These are phyloP conservation scores for Notiomystis cincta DNA, from an alignment of 2,113 vertebrate species.

Conservation along the genomic window DNA sequence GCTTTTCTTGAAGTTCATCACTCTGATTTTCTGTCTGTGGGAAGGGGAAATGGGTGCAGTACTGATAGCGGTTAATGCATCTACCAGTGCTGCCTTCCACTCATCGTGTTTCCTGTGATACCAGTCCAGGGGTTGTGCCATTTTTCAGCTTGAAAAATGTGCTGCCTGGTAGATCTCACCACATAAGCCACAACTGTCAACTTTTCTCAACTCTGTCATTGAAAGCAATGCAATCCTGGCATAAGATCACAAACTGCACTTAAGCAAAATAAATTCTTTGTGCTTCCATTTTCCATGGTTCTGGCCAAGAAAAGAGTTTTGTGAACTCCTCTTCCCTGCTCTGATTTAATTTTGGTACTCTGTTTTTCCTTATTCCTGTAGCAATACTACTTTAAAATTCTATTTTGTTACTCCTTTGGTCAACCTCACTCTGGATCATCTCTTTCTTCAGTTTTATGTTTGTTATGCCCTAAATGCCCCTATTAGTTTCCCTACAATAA, in stretches of 20 bases:
- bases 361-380: background rate
- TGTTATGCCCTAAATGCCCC: background rate
- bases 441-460: slow-evolving; percentile 2
- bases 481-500: background rate
- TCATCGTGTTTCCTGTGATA: background rate
- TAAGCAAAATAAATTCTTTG: slow-evolving; percentile 41
- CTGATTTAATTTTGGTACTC: background rate
- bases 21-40: background rate
- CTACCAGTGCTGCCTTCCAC: background rate
- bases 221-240: slow-evolving; percentile 26
- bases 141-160: slow-evolving; percentile 9
- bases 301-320: slow-evolving; percentile 33
- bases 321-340: background rate
- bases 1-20: background rate
- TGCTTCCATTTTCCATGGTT: slow-evolving; percentile 39
- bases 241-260: slow-evolving; percentile 34
- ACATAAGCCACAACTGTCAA: background rate
- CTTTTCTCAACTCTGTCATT: background rate
- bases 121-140: background rate
- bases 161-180: slow-evolving; percentile 12
- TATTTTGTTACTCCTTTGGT: slow-evolving; percentile 24
- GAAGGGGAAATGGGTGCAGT: background rate
- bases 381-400: background rate
- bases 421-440: background rate
- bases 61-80: background rate